A percentile compares a stretch with the other conserved stretches of the same genome.
These are phyloP conservation scores for Protonemura montana DNA, from an alignment of 2,888 invertebrate species.

Conservation along the genomic window DNA sequence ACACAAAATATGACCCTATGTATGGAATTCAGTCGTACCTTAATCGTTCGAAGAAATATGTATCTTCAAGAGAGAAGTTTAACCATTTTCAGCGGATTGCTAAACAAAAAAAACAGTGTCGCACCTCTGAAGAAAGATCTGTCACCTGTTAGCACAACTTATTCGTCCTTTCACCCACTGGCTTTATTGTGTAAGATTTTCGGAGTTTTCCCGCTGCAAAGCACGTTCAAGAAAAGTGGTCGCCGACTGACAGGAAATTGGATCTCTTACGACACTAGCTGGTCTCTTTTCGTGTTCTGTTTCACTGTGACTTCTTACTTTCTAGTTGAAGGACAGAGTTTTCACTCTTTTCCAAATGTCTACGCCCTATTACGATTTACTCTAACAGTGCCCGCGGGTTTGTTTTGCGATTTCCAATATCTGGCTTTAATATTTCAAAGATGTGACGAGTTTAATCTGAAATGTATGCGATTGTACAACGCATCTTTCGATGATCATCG, in stretches of 20 bases:
- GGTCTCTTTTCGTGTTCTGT: not conserved
- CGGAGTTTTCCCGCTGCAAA: not conserved
- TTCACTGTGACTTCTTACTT: not conserved
- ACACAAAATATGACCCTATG: no score
- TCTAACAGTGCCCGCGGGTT: not conserved
- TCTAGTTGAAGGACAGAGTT: not conserved
- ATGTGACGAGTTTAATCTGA: not conserved
- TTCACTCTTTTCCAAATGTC: not conserved
- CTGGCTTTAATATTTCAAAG: not conserved
- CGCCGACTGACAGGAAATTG: not conserved
- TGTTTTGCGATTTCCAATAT: not conserved
- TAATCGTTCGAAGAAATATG: not conserved
- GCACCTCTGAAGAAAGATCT: not conserved
- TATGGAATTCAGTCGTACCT: no score
- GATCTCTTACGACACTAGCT: not conserved
- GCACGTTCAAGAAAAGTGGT: not conserved
- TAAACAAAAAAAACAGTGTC: not conserved
- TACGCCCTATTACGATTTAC: not conserved
- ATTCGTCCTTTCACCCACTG: not conserved
- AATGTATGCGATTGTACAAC: not conserved
- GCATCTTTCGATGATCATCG: not conserved
- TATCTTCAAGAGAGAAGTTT: not conserved
- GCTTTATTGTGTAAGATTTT: not conserved
- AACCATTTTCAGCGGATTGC: not conserved
- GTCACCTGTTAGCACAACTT: not conserved